phyloP scores from a whole-genome alignment of 2,888 invertebrate genomes.

The Eurytoma californica region DNA sequence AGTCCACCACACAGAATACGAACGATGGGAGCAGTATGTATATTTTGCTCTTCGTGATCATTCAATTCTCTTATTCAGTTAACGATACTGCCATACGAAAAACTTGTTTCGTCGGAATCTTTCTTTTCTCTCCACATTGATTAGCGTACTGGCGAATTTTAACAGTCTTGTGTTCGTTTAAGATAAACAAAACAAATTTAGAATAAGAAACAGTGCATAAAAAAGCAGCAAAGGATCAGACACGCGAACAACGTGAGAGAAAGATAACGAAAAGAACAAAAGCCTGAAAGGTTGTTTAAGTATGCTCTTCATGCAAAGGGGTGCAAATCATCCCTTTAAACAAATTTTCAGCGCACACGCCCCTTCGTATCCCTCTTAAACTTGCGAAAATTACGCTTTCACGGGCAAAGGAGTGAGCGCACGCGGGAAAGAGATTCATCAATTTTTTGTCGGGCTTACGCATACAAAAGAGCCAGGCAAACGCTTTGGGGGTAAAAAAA shows the following conservation, averaged over 20 bases:
- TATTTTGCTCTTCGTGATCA: no score
- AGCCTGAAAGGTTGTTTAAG: constrained; percentile 1
- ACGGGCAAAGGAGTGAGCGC: not conserved
- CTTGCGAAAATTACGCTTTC: constrained; percentile 10
- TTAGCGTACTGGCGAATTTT: not conserved
- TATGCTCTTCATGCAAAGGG: constrained; percentile 12
- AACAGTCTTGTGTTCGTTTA: not conserved
- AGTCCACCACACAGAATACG: no score
- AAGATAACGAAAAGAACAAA: constrained; percentile 31
- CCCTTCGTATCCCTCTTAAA: not conserved
- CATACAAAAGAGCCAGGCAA: constrained; percentile 12
- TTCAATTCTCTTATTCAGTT: no score
- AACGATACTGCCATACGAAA: no score
- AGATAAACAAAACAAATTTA: not conserved
- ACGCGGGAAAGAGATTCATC: not conserved
- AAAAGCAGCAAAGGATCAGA: not conserved
- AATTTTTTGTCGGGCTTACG: not conserved
- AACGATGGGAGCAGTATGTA: no score
- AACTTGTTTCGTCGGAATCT: no score
- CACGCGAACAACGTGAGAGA: not conserved
- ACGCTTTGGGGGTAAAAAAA: not conserved
- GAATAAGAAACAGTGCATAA: not conserved
- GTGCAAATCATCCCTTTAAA: constrained; percentile 43
- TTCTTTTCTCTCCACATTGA: no score
- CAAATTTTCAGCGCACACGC: constrained; percentile 20